These are phyloP conservation scores for Nothobranchius furzeri DNA, from an alignment of 2,113 vertebrate species.

Conservation along the genomic window DNA sequence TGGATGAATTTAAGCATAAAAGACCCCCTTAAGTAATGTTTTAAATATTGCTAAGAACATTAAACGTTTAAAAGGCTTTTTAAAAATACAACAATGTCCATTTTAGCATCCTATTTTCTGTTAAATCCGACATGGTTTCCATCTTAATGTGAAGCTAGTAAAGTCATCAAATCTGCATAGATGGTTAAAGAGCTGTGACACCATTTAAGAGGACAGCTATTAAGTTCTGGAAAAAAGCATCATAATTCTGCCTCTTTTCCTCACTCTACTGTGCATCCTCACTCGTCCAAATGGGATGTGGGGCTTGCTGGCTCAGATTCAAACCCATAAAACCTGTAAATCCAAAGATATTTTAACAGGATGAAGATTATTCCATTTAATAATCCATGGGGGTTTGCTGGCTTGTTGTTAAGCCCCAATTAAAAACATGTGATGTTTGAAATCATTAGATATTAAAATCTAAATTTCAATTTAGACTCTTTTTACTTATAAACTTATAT, in stretches of 20 bases:
- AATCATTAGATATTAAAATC: slow-evolving; percentile 5
- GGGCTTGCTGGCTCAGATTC: slow-evolving; percentile 30
- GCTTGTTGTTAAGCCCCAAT: slow-evolving; percentile 37
- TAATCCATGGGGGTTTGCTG: slow-evolving; percentile 23
- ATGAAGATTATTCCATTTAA: slow-evolving; percentile 22
- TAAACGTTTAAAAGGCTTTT: too few relatives aligned
- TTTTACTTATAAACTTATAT: too few relatives aligned
- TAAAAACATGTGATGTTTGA: slow-evolving; percentile 27
- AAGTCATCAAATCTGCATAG: slow-evolving; percentile 41
- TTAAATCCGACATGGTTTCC: too few relatives aligned
- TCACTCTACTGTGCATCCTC: slow-evolving; percentile 25
- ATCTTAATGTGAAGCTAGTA: not conserved
- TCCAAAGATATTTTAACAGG: slow-evolving; percentile 20
- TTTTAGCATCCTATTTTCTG: too few relatives aligned
- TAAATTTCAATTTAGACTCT: too few relatives aligned
- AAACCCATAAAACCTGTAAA: slow-evolving; percentile 6
- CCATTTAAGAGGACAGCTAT: slow-evolving; percentile 48
- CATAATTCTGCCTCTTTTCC: slow-evolving; percentile 10
- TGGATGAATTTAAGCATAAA: too few relatives aligned
- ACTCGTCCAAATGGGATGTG: slow-evolving; percentile 39
- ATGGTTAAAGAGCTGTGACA: slow-evolving; percentile 19
- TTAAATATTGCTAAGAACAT: too few relatives aligned
- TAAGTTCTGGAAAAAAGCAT: not conserved
- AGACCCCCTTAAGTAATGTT: too few relatives aligned
- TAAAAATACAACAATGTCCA: too few relatives aligned